Percentiles rank a stretch among this genome's conserved stretches.
Conservation (phyloP, 2,888 invertebrate genomes). For the Onthophagus sagittarius region DNA sequence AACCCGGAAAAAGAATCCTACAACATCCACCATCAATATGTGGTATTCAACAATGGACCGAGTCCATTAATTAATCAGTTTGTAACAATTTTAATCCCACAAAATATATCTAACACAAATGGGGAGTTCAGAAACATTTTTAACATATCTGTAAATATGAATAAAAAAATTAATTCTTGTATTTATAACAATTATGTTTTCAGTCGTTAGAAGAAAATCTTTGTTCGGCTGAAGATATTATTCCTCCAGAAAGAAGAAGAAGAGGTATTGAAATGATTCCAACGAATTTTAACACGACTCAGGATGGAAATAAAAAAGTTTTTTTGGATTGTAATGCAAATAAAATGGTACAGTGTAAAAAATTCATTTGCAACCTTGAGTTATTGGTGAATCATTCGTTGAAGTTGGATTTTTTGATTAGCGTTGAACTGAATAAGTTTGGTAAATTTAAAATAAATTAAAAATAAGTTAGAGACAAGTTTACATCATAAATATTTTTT, state of each 20-base stretch:
- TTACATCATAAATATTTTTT: not conserved
- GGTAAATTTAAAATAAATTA: not conserved
- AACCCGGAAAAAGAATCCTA: constrained; percentile 1
- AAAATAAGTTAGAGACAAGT: not conserved
- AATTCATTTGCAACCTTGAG: not conserved
- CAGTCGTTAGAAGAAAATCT: constrained; percentile 17
- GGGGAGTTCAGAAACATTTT: not conserved
- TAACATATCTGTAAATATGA: constrained; percentile 4
- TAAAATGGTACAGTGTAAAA: not conserved
- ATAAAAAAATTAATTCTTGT: not conserved
- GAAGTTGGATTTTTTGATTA: not conserved
- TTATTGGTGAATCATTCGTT: not conserved
- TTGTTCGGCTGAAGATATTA: not conserved
- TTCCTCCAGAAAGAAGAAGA: not conserved
- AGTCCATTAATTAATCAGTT: constrained; percentile 20
- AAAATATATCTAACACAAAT: not conserved
- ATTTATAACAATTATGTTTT: not conserved
- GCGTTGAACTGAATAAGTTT: not conserved
- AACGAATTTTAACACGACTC: not conserved
- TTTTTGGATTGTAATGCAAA: not conserved
- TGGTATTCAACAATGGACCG: constrained; percentile 24
- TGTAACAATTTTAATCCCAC: constrained; percentile 17
- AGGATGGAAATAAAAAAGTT: constrained; percentile 4
- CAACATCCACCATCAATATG: constrained; percentile 19
- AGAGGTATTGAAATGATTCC: not conserved